A percentile compares a stretch with the other conserved stretches of the same genome.
These are phyloP conservation scores for Ochropleura plecta DNA, from an alignment of 2,888 invertebrate species.

Conservation along the genomic window DNA sequence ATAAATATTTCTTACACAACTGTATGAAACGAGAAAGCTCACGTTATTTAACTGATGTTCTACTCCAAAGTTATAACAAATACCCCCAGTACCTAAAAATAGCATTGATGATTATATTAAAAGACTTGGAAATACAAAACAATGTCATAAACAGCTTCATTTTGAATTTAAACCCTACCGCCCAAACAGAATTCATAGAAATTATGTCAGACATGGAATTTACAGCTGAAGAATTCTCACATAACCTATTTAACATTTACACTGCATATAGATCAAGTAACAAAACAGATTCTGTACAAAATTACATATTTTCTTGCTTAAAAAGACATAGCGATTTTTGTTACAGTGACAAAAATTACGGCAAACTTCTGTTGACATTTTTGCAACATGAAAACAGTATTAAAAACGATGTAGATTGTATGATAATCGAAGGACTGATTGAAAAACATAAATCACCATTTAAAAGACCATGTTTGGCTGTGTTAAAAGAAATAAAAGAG, in stretches of 20 bases:
- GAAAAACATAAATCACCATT: slow-evolving; percentile 78
- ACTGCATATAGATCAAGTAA: slow-evolving; percentile 75
- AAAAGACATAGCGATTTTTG: slow-evolving; percentile 65
- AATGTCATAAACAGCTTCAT: slow-evolving; percentile 76
- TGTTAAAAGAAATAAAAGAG: slow-evolving; percentile 71
- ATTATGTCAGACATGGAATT: slow-evolving; percentile 69
- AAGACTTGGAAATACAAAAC: slow-evolving; percentile 70
- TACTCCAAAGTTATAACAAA: slow-evolving; percentile 70
- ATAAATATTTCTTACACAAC: slow-evolving; percentile 69
- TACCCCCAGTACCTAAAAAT: slow-evolving; percentile 68
- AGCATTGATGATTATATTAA: slow-evolving; percentile 70
- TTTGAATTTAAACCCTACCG: slow-evolving; percentile 60
- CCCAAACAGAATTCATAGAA: slow-evolving; percentile 68
- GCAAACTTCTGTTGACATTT: slow-evolving; percentile 75
- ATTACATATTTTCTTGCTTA: slow-evolving; percentile 70
- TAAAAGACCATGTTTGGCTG: slow-evolving; percentile 75
- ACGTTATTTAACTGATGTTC: slow-evolving; percentile 73
- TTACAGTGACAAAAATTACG: slow-evolving; percentile 75
- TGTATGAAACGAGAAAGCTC: slow-evolving; percentile 74
- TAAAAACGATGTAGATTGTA: slow-evolving; percentile 38
- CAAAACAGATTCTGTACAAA: slow-evolving; percentile 73
- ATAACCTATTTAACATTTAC: slow-evolving; percentile 76
- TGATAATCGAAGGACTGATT: slow-evolving; percentile 71
- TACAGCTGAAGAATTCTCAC: slow-evolving; percentile 68
- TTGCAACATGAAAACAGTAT: slow-evolving; percentile 73